These are phyloP conservation scores for Periophthalmodon schlosseri DNA, from an alignment of 2,113 vertebrate species.

Conservation along the genomic window DNA sequence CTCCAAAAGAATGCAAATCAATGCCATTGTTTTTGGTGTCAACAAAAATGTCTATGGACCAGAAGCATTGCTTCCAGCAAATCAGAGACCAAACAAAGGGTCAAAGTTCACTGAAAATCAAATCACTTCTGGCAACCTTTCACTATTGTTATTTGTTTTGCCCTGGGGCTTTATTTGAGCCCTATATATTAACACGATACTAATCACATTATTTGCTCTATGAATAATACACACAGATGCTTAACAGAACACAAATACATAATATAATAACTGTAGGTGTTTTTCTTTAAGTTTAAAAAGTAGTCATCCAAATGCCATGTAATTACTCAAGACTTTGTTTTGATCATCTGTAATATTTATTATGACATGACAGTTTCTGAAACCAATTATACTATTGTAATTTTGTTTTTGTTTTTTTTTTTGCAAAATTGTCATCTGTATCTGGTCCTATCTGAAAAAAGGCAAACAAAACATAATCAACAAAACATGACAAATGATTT, in stretches of 20 bases:
- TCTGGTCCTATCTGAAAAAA: too few species aligned
- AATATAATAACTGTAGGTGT: too few species aligned
- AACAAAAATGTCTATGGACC: background rate
- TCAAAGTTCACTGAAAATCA: background rate
- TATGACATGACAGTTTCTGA: too few species aligned
- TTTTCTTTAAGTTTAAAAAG: too few species aligned
- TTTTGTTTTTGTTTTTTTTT: too few species aligned
- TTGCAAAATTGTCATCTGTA: too few species aligned
- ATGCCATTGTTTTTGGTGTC: background rate
- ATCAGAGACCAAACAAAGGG: background rate
- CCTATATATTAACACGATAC: background rate
- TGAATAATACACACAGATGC: background rate
- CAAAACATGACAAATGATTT: constrained; percentile 47
- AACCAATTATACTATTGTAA: too few species aligned
- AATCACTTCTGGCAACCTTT: background rate
- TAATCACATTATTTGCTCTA: background rate
- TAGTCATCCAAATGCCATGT: too few species aligned
- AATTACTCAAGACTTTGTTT: too few species aligned
- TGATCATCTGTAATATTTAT: too few species aligned
- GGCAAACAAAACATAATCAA: constrained; percentile 12
- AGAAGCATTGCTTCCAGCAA: background rate
- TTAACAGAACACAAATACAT: background rate
- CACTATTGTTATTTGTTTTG: constrained; percentile 13
- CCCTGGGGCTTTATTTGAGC: constrained; percentile 27
- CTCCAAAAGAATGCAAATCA: background rate